Evolutionary conservation across 2,797 vertebrate genomes (phyloP).

Genomic region (Sebastiscus tertius): DNA sequence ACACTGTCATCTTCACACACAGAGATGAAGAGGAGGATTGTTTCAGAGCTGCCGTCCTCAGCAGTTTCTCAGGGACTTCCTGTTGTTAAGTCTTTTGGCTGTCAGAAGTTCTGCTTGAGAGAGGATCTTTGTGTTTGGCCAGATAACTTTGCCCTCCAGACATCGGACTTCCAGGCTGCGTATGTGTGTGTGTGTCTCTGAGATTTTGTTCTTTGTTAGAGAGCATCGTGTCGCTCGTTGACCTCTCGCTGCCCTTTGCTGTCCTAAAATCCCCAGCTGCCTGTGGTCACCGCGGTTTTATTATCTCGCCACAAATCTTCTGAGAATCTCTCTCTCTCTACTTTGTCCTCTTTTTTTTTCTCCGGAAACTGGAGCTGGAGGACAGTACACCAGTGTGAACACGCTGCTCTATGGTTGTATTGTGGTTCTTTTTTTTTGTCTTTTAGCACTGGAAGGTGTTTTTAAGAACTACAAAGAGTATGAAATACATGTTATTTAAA

Average conservation of each 20-base stretch:
- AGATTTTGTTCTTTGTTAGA: conserved; percentile 58
- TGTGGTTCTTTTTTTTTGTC: not conserved
- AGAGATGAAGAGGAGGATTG: conserved; percentile 63
- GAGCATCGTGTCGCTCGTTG: conserved; percentile 45
- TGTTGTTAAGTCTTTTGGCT: conserved; percentile 60
- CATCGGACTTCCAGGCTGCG: conserved; percentile 15
- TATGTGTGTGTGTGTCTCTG: not conserved
- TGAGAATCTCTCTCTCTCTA: not conserved
- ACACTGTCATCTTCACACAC: conserved; percentile 21
- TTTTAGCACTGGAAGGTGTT: not conserved
- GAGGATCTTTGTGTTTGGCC: conserved; percentile 67
- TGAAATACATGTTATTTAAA: not conserved
- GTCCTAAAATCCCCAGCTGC: conserved; percentile 47
- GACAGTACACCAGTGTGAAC: not conserved
- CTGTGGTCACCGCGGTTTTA: conserved; percentile 47
- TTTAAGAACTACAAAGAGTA: not conserved
- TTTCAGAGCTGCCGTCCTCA: conserved; percentile 60
- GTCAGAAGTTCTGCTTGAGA: conserved; percentile 66
- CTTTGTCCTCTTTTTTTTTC: not conserved
- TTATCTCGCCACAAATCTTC: conserved; percentile 27
- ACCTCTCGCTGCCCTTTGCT: conserved; percentile 41
- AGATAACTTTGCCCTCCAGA: conserved; percentile 55
- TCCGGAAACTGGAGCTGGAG: not conserved
- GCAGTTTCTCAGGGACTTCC: conserved; percentile 66
- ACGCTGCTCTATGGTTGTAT: not conserved